Conservation (phyloP, 2,797 vertebrate species). For the Mus caroli region DNA sequence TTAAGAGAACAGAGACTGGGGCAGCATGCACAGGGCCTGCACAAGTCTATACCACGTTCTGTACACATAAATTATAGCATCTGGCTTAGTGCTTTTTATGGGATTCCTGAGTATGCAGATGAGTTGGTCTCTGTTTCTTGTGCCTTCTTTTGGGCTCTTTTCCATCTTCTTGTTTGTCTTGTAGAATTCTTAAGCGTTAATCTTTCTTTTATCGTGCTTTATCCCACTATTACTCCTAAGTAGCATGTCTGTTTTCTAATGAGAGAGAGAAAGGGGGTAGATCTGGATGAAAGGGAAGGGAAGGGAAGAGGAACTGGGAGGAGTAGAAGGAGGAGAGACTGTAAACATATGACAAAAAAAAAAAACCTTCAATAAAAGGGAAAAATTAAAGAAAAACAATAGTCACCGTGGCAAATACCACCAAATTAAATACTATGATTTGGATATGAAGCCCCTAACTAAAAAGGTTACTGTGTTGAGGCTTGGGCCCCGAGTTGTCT, state of each 20-base stretch:
- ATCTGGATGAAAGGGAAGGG: background rate
- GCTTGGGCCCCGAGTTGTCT: background rate
- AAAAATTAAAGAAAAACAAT: background rate
- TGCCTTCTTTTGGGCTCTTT: background rate
- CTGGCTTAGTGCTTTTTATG: background rate
- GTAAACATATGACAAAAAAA: background rate
- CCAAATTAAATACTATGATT: background rate
- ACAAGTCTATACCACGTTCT: background rate
- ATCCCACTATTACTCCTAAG: background rate
- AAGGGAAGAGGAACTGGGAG: background rate
- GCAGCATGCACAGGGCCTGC: background rate
- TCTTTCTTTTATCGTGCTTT: background rate
- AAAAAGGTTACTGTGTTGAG: background rate
- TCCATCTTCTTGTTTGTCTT: background rate
- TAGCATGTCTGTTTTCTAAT: background rate
- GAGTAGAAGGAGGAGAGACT: background rate
- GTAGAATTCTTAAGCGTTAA: background rate
- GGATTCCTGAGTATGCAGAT: background rate
- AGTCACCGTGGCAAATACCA: background rate
- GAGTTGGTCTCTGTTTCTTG: background rate
- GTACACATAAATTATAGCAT: background rate
- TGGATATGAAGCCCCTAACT: background rate
- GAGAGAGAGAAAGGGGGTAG: background rate
- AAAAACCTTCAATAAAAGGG: background rate
- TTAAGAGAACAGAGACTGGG: background rate